phyloP scores from a whole-genome alignment of 1,140 invertebrate genomes.

The Metopolophium dirhodum region DNA sequence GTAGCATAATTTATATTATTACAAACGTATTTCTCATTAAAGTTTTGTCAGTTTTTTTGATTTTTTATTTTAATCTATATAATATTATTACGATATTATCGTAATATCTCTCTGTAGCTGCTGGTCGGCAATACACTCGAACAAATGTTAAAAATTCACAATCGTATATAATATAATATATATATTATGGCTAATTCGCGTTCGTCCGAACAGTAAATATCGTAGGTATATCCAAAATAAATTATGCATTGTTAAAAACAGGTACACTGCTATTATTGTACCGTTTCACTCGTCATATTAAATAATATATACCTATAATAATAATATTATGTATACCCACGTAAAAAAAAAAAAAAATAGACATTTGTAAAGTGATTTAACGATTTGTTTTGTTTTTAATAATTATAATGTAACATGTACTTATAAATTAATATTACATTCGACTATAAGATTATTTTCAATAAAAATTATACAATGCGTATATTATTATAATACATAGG shows the following conservation, averaged over 20 bases:
- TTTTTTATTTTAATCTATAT: background rate
- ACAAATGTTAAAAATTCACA: background rate
- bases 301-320: background rate
- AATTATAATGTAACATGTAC: background rate
- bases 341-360: constrained; percentile 6
- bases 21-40: background rate
- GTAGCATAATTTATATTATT: background rate
- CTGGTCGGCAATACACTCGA: background rate
- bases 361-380: background rate
- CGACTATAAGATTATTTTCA: constrained; percentile 22
- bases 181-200: background rate
- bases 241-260: background rate
- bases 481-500: constrained; percentile 7
- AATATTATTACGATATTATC: background rate
- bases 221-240: background rate
- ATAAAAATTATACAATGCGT: constrained; percentile 22
- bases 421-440: constrained; percentile 15
- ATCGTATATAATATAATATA: background rate
- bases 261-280: background rate
- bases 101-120: background rate
- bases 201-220: background rate
- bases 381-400: constrained; percentile 18
- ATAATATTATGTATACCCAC: background rate
- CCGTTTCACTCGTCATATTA: background rate
- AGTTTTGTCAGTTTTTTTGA: background rate